Percentiles rank a stretch among this genome's conserved stretches.
Evolutionary conservation across 2,888 invertebrate species (phyloP).

Genomic region (Lordiphosa fenestrarum): DNA sequence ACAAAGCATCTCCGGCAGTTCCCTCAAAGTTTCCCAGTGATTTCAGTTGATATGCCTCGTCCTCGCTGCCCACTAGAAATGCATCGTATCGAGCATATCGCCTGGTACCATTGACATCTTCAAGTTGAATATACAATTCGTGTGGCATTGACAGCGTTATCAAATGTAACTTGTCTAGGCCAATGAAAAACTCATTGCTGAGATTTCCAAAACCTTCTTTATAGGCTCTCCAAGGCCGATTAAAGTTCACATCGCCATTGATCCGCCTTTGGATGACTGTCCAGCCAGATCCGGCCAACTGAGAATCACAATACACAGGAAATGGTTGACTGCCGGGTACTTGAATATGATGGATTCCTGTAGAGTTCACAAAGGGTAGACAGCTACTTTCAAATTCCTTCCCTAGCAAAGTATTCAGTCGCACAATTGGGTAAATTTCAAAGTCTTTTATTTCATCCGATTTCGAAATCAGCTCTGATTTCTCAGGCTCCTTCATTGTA

Average conservation of each 20-base stretch:
- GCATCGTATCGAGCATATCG: not conserved
- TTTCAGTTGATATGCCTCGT: not conserved
- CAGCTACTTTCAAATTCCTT: no score
- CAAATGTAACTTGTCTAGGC: not conserved
- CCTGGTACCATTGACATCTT: not conserved
- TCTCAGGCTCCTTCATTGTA: no score
- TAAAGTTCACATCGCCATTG: not conserved
- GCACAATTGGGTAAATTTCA: no score
- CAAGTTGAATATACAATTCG: not conserved
- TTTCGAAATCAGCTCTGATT: no score
- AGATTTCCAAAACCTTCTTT: not conserved
- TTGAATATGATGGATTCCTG: no score
- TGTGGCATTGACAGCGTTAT: not conserved
- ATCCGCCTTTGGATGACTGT: not conserved
- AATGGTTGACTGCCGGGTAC: no score
- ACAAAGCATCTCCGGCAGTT: no score
- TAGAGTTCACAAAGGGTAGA: no score
- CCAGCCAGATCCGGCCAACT: conserved; percentile 2
- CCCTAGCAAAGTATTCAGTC: no score
- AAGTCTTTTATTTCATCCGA: no score
- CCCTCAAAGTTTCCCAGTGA: not conserved
- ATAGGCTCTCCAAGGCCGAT: not conserved
- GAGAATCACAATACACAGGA: no score
- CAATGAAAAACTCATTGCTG: not conserved
- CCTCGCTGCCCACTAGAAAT: not conserved